Evolutionary conservation across 2,797 vertebrate genomes (phyloP).

Genomic region (Protonibea diacanthus): DNA sequence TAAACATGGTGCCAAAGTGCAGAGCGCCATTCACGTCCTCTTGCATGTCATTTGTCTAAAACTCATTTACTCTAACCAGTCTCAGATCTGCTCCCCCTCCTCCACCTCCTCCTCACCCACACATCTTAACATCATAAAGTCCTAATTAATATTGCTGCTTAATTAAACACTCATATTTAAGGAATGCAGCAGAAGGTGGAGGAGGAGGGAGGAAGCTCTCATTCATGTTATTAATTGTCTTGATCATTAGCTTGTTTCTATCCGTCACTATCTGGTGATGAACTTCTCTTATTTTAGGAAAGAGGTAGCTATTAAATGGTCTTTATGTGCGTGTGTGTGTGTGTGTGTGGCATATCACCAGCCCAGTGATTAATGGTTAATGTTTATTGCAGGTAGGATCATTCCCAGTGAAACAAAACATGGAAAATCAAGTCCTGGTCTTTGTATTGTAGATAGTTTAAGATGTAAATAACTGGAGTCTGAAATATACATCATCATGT

Average conservation of each 20-base stretch:
- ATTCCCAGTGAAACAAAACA: no score
- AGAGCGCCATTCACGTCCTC: constrained; percentile 7
- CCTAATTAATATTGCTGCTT: constrained; percentile 84
- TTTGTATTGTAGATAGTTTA: no score
- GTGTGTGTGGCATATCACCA: no score
- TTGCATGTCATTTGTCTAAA: constrained; percentile 69
- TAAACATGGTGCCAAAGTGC: constrained; percentile 44
- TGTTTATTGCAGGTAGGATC: no score
- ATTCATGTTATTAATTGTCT: constrained; percentile 72
- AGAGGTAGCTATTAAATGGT: not conserved
- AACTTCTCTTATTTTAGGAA: constrained; percentile 40
- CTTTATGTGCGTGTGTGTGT: not conserved
- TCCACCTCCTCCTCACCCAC: constrained; percentile 31
- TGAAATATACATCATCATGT: no score
- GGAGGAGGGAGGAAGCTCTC: constrained; percentile 57
- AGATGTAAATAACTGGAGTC: no score
- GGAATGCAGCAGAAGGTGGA: constrained; percentile 58
- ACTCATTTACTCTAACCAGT: constrained; percentile 69
- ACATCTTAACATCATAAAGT: constrained; percentile 76
- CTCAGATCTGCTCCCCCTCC: constrained; percentile 31
- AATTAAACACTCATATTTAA: constrained; percentile 88
- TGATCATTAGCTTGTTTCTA: constrained; percentile 67
- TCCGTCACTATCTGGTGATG: constrained; percentile 55
- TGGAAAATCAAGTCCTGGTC: no score
- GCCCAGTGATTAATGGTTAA: no score